Percentiles rank a stretch among this genome's conserved stretches.
Evolutionary conservation across 2,797 vertebrate species (phyloP).

Genomic region (Malurus leucopterus): DNA sequence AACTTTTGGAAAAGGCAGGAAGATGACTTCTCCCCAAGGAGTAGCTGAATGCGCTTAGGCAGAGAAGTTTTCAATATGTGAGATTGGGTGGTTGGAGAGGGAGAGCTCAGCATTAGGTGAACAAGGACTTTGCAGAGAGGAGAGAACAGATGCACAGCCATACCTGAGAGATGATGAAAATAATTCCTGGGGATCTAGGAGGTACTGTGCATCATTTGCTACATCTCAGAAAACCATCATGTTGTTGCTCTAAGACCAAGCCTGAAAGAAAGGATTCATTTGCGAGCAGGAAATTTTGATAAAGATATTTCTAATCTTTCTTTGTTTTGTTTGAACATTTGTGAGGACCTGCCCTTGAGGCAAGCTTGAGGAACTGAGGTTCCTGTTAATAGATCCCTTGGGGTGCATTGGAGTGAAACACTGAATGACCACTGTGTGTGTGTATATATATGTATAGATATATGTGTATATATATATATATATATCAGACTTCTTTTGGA

Average conservation of each 20-base stretch:
- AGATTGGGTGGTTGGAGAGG: background rate
- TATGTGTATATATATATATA: background rate
- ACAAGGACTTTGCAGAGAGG: background rate
- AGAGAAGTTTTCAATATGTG: background rate
- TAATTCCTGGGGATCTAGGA: background rate
- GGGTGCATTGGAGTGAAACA: background rate
- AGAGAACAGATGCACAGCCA: background rate
- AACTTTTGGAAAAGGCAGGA: background rate
- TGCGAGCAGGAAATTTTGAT: background rate
- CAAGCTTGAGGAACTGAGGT: background rate
- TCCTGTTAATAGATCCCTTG: background rate
- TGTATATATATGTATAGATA: background rate
- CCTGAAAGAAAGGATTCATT: background rate
- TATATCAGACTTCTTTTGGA: background rate
- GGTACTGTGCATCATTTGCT: background rate
- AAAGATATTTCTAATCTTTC: background rate
- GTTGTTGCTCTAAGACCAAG: background rate
- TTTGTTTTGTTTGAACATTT: background rate
- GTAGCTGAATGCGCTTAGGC: background rate
- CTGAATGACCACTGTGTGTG: background rate
- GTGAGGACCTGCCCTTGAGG: background rate
- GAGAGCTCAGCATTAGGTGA: background rate
- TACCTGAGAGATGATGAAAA: background rate
- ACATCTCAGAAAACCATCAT: background rate
- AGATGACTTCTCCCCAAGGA: background rate